Conservation (phyloP, 2,797 vertebrate species). For the Onychomys torridus region DNA sequence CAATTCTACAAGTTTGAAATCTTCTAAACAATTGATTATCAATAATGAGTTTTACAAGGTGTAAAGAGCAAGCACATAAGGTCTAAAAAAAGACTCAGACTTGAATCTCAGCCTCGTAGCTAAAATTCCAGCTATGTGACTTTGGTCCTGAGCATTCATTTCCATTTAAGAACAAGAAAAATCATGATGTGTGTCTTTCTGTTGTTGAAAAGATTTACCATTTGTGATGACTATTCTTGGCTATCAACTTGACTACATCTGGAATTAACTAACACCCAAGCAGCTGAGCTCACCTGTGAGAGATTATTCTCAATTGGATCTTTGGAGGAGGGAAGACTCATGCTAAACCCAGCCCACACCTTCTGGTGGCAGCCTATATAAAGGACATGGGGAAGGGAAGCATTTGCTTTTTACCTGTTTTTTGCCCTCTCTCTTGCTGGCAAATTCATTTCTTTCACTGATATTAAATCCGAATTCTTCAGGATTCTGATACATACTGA, state of each 20-base stretch:
- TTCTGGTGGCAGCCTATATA: background rate
- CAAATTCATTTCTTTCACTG: background rate
- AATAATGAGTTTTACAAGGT: background rate
- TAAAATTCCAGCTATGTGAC: background rate
- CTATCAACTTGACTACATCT: background rate
- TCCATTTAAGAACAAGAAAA: conserved; percentile 4
- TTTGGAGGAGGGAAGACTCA: background rate
- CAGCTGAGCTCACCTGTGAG: background rate
- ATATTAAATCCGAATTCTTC: background rate
- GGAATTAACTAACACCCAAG: background rate
- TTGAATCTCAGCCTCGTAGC: background rate
- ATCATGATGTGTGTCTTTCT: background rate
- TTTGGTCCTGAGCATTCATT: background rate
- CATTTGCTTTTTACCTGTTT: background rate
- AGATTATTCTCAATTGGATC: background rate
- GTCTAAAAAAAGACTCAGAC: background rate
- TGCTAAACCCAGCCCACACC: background rate
- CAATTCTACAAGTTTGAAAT: background rate
- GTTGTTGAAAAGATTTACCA: background rate
- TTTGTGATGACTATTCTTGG: background rate
- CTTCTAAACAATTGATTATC: background rate
- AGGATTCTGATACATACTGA: background rate
- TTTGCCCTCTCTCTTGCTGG: background rate
- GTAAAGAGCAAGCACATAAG: background rate
- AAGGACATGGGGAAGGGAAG: background rate